Conservation (phyloP, 2,113 vertebrate species). For the Neotragus pygmaeus region DNA sequence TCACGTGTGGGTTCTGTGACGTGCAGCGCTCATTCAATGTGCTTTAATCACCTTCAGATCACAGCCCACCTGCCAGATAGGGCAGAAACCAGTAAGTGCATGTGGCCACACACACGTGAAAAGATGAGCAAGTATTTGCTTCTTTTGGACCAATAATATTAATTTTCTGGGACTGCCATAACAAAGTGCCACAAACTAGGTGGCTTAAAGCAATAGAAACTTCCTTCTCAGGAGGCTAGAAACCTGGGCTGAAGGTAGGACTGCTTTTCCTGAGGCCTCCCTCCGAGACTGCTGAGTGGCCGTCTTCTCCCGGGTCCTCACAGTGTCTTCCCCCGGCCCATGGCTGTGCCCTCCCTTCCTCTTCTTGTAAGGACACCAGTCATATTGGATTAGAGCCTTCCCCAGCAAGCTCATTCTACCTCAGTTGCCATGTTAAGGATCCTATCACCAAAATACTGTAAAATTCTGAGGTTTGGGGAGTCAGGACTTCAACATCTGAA, state of each 20-base stretch:
- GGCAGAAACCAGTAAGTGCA: not conserved
- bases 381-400: not conserved
- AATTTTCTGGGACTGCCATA: not conserved
- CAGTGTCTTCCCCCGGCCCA: not conserved
- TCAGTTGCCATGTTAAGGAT: not conserved
- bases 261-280: not conserved
- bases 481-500: not conserved
- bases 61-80: not conserved
- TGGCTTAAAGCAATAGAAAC: not conserved
- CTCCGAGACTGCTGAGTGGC: not conserved
- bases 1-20: not conserved
- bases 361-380: not conserved
- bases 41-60: too few relatives aligned
- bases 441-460: not conserved
- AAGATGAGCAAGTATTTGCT: not conserved
- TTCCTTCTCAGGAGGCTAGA: not conserved
- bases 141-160: not conserved
- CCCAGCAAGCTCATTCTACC: not conserved
- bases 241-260: not conserved
- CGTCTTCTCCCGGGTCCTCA: not conserved
- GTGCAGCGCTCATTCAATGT: not conserved
- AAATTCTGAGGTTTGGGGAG: not conserved
- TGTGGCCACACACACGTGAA: not conserved
- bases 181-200: not conserved
- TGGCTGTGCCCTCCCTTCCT: not conserved